These are phyloP conservation scores for Drosophila trichaetosa DNA, from an alignment of 2,888 invertebrate genomes.

Conservation along the genomic window DNA sequence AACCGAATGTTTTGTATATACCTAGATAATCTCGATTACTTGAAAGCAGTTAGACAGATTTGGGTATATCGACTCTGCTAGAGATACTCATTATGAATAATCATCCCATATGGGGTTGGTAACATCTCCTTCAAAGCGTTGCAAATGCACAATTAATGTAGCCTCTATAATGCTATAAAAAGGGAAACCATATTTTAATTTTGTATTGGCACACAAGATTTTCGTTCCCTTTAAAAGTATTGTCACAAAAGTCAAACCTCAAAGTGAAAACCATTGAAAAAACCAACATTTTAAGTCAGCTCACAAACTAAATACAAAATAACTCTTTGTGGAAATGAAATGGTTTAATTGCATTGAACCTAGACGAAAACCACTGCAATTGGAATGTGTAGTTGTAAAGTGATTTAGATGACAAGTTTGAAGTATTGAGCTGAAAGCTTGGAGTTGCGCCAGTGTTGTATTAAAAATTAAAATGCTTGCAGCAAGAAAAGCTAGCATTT, in stretches of 20 bases:
- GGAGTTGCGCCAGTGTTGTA: constrained; percentile 25
- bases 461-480: constrained; percentile 65
- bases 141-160: too few relatives aligned
- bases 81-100: not conserved
- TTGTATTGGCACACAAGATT: not conserved
- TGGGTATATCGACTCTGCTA: not conserved
- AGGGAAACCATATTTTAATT: not conserved
- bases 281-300: not conserved
- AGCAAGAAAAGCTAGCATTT: constrained; percentile 35
- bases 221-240: not conserved
- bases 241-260: not conserved
- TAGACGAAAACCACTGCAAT: not conserved
- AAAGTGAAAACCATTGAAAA: not conserved
- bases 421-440: not conserved
- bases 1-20: not conserved
- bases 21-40: not conserved
- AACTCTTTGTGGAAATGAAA: constrained; percentile 3
- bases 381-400: constrained; percentile 20
- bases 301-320: not conserved
- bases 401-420: constrained; percentile 27
- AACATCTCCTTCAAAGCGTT: too few relatives aligned
- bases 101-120: too few relatives aligned
- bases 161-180: too few relatives aligned
- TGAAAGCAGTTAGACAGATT: not conserved
- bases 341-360: not conserved